Evolutionary conservation across 2,888 invertebrate species (phyloP).

Genomic region (Drosophila cognata): DNA sequence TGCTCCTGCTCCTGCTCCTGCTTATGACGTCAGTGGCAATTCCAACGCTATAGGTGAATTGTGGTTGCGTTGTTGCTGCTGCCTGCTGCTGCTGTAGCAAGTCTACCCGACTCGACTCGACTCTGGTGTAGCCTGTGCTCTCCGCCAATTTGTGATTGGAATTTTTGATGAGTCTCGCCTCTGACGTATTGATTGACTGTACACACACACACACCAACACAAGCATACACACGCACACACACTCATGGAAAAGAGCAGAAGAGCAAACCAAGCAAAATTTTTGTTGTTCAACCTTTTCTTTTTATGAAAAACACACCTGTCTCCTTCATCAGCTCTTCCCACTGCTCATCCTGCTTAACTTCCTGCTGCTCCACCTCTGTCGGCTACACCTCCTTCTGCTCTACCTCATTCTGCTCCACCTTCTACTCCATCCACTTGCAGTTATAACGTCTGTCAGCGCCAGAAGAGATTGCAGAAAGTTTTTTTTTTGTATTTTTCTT

Average conservation of each 20-base stretch:
- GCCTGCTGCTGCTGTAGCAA: conserved; percentile 1
- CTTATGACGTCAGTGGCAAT: conserved; percentile 29
- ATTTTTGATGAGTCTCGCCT: conserved; percentile 75
- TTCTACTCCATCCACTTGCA: conserved; percentile 9
- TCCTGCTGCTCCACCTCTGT: neutral
- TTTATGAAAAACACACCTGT: conserved; percentile 25
- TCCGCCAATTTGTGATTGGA: conserved; percentile 80
- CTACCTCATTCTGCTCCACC: neutral
- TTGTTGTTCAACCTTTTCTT: conserved; percentile 28
- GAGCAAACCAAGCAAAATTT: conserved; percentile 24
- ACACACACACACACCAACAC: conserved; percentile 21
- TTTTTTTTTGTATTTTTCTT: conserved; percentile 32
- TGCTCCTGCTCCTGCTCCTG: neutral
- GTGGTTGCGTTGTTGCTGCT: conserved; percentile 8
- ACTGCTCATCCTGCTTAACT: neutral
- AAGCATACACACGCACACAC: neutral
- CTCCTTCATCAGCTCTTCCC: conserved; percentile 3
- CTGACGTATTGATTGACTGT: conserved; percentile 76
- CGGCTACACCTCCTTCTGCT: neutral
- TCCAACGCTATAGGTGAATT: conserved; percentile 13
- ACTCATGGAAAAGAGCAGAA: neutral
- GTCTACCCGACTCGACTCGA: conserved; percentile 1
- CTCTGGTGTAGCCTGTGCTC: conserved; percentile 39
- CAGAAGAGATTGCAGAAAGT: conserved; percentile 46
- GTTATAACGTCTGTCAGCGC: conserved; percentile 60